These are phyloP conservation scores for Amphipoea oculea DNA, from an alignment of 2,888 invertebrate genomes.

Conservation along the genomic window DNA sequence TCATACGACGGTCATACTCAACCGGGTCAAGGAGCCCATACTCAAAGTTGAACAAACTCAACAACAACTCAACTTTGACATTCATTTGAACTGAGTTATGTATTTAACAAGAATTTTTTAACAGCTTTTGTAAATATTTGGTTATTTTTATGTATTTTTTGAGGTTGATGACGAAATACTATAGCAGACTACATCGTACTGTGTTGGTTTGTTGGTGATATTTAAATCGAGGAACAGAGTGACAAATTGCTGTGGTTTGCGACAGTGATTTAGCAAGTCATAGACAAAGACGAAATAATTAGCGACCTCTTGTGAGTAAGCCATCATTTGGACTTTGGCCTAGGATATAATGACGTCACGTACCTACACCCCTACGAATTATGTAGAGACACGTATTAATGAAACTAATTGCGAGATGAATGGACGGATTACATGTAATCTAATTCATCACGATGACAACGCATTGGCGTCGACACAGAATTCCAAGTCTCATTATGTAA, in stretches of 20 bases:
- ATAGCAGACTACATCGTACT: not conserved
- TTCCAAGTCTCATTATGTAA: slow-evolving; percentile 20
- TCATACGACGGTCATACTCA: slow-evolving; percentile 15
- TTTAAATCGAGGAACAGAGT: slow-evolving; percentile 11
- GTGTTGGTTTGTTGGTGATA: not conserved
- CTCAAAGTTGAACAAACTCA: slow-evolving; percentile 63
- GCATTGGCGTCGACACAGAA: not conserved
- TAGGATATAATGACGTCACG: slow-evolving; percentile 2
- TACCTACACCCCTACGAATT: not conserved
- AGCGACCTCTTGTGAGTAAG: slow-evolving; percentile 1
- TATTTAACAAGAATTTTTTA: slow-evolving; percentile 40
- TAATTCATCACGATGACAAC: slow-evolving; percentile 37
- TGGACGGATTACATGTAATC: slow-evolving; percentile 22
- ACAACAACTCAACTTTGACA: slow-evolving; percentile 33
- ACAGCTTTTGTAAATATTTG: slow-evolving; percentile 28
- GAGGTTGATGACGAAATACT: slow-evolving; percentile 37
- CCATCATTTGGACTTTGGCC: not conserved
- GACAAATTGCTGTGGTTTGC: slow-evolving; percentile 5
- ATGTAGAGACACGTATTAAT: slow-evolving; percentile 2
- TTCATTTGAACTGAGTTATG: slow-evolving; percentile 26
- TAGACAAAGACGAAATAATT: slow-evolving; percentile 22
- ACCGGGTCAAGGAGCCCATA: slow-evolving; percentile 45
- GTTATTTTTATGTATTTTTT: slow-evolving; percentile 26
- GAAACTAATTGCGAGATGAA: slow-evolving; percentile 20
- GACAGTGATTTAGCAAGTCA: slow-evolving; percentile 12